Evolutionary conservation across 2,888 invertebrate genomes (phyloP), one percentile per base, ranked within the genome.

Genomic region (Laothoe populi): DNA sequence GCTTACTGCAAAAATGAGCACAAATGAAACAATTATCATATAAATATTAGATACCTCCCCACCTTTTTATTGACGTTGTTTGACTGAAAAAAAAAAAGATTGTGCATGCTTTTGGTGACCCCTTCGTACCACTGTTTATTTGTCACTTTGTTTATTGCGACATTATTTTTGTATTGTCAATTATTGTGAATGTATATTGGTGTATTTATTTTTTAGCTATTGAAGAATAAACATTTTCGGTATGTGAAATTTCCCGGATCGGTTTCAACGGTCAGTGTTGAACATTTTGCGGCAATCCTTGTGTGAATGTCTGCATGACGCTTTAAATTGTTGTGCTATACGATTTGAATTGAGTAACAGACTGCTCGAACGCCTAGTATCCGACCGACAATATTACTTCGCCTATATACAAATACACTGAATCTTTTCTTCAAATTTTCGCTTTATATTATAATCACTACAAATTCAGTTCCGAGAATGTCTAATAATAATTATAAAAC

Each of bases 201-300:
- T 93, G 84, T 90, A 87, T 91, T 90, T 90, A 88, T 88, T 89
- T 91, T 92, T 91, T 92, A 92, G 90, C 90, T 90, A 74, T 90
- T 92, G 90, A 90, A 92, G 90, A 92, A 90, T 90, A 91, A 91
- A 82, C 91, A 92, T 92, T 93, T 92, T 91, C 92, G 93, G 86
- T 93, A 93, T 92, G 91, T 92, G 87, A 91, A 92, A 90, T 92
- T 92, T 84, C 93, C 93, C 75, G 93, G 93, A 82, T 92, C 93
- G 65, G 84, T 90, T 70, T 82, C 91, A 65, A 93, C 92, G 92
- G 93, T 93, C 87, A 93, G 93, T 92, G 60, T 84, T 72, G 75
- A 80, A 81, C 74, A 79, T 84, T 86, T 86, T 86, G 86, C 77
- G 86, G 77, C 84, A 79, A 74, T 75, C 75, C 72, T 75, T 86